phyloP scores from a whole-genome alignment of 2,797 vertebrate genomes.

The Orientallactaga sibirica region DNA sequence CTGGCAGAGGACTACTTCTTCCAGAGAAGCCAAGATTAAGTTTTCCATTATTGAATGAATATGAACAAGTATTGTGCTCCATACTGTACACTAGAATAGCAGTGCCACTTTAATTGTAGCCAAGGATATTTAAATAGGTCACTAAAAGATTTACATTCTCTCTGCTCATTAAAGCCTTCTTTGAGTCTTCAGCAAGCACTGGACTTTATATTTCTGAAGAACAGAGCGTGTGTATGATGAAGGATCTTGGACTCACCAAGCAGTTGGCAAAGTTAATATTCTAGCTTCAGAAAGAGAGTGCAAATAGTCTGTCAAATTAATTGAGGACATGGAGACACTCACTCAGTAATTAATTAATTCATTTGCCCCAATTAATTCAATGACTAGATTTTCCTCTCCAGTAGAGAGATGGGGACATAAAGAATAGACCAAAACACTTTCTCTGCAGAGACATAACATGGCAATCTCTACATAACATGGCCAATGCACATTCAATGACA shows the following conservation, averaged over 20 bases:
- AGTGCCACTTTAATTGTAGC: neutral
- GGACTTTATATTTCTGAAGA: neutral
- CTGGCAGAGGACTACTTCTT: conserved; percentile 11
- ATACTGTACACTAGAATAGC: conserved; percentile 51
- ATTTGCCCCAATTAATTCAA: neutral
- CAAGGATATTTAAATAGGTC: conserved; percentile 35
- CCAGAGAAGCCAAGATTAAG: conserved; percentile 4
- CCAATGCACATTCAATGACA: neutral
- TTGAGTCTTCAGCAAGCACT: neutral
- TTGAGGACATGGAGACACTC: neutral
- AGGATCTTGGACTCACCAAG: conserved; percentile 18
- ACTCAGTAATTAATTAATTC: conserved; percentile 32
- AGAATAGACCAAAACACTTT: neutral
- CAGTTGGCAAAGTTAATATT: conserved; percentile 58
- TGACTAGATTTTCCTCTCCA: neutral
- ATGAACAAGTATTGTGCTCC: conserved; percentile 25
- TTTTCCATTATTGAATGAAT: neutral
- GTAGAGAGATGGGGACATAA: neutral
- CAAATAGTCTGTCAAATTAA: conserved; percentile 30
- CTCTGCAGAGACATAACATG: conserved; percentile 32
- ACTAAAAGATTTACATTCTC: neutral
- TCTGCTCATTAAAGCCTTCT: neutral
- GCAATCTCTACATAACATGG: conserved; percentile 9
- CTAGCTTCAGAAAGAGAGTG: neutral
- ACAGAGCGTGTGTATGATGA: conserved; percentile 10